Evolutionary conservation across 2,888 invertebrate genomes (phyloP).

Genomic region (Megamerina dolium): DNA sequence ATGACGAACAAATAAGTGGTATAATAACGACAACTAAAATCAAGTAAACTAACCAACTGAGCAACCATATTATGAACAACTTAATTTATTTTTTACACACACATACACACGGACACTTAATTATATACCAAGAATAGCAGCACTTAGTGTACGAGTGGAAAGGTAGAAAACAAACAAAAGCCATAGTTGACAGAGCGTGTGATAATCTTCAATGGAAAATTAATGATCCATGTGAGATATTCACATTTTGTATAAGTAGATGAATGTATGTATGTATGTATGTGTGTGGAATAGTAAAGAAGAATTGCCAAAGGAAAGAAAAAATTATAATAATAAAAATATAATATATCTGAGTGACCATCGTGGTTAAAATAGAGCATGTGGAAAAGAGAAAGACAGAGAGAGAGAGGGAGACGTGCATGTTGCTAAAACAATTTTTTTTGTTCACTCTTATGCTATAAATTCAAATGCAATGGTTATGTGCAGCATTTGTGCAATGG

Average conservation of each 20-base stretch:
- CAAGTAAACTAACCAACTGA: too few relatives aligned
- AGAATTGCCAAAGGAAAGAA: not conserved
- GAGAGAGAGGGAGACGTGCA: not conserved
- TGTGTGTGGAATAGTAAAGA: not conserved
- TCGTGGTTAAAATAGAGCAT: not conserved
- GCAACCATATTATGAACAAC: too few relatives aligned
- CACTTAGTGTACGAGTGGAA: not conserved
- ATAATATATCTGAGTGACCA: not conserved
- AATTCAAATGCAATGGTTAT: too few relatives aligned
- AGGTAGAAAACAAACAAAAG: not conserved
- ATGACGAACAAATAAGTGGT: too few relatives aligned
- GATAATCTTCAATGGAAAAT: slow-evolving; percentile 7
- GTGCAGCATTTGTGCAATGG: too few relatives aligned
- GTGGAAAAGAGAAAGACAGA: slow-evolving; percentile 2
- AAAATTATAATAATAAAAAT: slow-evolving; percentile 12
- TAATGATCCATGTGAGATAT: slow-evolving; percentile 1
- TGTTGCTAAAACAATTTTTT: too few relatives aligned
- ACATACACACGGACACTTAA: too few relatives aligned
- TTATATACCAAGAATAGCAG: too few relatives aligned
- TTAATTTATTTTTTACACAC: too few relatives aligned
- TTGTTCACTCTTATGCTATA: too few relatives aligned
- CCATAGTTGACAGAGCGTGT: slow-evolving; percentile 3
- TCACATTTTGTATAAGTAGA: too few relatives aligned
- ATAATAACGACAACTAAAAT: too few relatives aligned
- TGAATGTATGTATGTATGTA: slow-evolving; percentile 1